Base-by-base conservation (phyloP, 2,888 invertebrate genomes). In the Lycophotia porphyrea region DNA sequence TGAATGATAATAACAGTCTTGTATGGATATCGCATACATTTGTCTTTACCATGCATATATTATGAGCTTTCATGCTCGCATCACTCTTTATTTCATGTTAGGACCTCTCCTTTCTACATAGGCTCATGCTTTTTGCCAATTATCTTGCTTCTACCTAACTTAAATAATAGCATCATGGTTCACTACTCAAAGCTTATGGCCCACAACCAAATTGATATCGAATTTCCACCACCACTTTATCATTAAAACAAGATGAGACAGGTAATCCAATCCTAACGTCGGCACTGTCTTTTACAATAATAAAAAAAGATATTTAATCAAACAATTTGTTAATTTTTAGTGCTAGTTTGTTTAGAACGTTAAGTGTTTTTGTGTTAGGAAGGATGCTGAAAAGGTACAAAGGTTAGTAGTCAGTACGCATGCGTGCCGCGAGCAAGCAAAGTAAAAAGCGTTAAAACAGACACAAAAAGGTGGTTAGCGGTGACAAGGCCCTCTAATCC, bases 331-430 rank as follows among this genome's bases (percentile, higher is more conserved):
- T 76, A 65, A 68, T 84, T 82, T 80, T 86, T 82, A 89, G 90
- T 92, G 89, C 87, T 88, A 86, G 78, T 88, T 88, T 89, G 87
- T 90, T 87, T 90, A 82, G 88, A 88, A 89, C 89, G 89, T 93
- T 94, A 93, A 93, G 93, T 95, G 93, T 93, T 78, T 93, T 90
- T 86, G 92, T 94, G 94, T 96, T 95, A 95, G 93, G 92, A 93
- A 92, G 93, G 93, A 95, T 94, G 96, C 96, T 96, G 96, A 96
- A 96, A 96, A 94, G 94, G 93, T 95, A 93, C 92, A 94, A 95
- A 94, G 93, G 95, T 96, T 96, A 96, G 95, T 96, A 95, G 94
- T 96, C 84, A 93, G 92, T 95, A 95, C 91, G 93, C 95, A 96
- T 95, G 95, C 96, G 95, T 95, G 95, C 95, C 88, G 91, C 94